phyloP scores from a whole-genome alignment of 2,888 invertebrate species.

The Kuschelorhynchus macadamiae region DNA sequence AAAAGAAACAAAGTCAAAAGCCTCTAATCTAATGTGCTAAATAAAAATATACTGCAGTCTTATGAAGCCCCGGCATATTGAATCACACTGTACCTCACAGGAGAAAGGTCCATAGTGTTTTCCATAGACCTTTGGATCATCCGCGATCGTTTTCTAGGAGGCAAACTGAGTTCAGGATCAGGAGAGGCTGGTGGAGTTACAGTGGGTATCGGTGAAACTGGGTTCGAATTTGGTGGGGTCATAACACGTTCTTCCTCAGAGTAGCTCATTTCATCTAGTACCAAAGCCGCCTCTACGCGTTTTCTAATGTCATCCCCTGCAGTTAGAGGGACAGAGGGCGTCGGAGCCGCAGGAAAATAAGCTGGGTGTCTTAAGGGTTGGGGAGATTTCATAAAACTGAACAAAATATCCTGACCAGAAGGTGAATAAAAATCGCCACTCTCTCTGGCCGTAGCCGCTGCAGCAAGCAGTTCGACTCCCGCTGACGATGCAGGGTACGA shows the following conservation, averaged over 20 bases:
- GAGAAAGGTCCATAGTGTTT: conserved; percentile 60
- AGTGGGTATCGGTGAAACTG: conserved; percentile 66
- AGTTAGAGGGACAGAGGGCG: conserved; percentile 64
- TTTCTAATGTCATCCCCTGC: conserved; percentile 73
- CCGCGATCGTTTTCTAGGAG: conserved; percentile 83
- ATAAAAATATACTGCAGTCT: conserved; percentile 24
- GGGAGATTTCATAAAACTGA: conserved; percentile 61
- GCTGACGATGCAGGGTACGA: conserved; percentile 57
- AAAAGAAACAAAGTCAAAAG: conserved; percentile 22
- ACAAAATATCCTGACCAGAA: conserved; percentile 59
- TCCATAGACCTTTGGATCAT: conserved; percentile 82
- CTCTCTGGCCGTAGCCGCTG: conserved; percentile 68
- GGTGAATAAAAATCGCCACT: conserved; percentile 59
- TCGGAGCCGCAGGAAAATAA: conserved; percentile 61
- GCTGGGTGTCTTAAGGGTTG: conserved; percentile 51
- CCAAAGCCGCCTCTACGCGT: conserved; percentile 76
- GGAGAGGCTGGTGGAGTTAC: conserved; percentile 62
- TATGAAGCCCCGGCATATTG: conserved; percentile 85
- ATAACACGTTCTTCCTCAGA: conserved; percentile 62
- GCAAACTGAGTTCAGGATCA: conserved; percentile 76
- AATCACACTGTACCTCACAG: conserved; percentile 77
- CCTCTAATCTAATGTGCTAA: background rate
- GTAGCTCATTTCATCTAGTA: conserved; percentile 69
- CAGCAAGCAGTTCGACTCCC: conserved; percentile 67
- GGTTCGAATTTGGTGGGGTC: conserved; percentile 75